A percentile compares a stretch with the other conserved stretches of the same genome.
Evolutionary conservation across 2,113 vertebrate genomes (phyloP).

Genomic region (Cynopterus brachyotis): DNA sequence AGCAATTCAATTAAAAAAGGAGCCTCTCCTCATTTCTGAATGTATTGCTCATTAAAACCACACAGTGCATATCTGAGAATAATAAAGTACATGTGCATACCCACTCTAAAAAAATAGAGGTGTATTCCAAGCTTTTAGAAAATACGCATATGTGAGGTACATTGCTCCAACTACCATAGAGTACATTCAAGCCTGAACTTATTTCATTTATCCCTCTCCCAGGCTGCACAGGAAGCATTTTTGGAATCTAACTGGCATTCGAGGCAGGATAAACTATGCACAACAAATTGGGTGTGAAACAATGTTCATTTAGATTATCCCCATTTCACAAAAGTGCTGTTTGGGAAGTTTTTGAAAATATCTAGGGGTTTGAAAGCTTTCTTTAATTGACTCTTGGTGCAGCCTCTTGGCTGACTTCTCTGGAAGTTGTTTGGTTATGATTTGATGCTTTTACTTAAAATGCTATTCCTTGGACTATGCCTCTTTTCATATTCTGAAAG

Average conservation of each 20-base stretch:
- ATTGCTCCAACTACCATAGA: slow-evolving; percentile 65
- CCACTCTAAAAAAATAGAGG: background rate
- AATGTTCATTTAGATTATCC: slow-evolving; percentile 80
- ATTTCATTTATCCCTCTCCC: slow-evolving; percentile 70
- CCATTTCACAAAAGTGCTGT: slow-evolving; percentile 70
- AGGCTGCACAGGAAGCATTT: slow-evolving; percentile 78
- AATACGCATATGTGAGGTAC: slow-evolving; percentile 31
- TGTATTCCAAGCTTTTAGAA: slow-evolving; percentile 31
- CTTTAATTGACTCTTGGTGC: slow-evolving; percentile 41
- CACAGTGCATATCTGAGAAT: slow-evolving; percentile 3
- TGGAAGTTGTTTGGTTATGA: background rate
- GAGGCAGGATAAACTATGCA: slow-evolving; percentile 78
- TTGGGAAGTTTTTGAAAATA: slow-evolving; percentile 73
- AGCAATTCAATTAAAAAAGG: background rate
- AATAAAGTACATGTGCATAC: background rate
- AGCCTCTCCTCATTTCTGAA: background rate
- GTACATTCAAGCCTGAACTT: slow-evolving; percentile 64
- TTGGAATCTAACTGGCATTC: slow-evolving; percentile 78
- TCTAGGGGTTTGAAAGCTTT: background rate
- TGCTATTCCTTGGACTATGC: background rate
- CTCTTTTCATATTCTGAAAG: background rate
- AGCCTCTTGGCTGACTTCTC: background rate
- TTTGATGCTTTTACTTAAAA: slow-evolving; percentile 42
- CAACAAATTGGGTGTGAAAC: slow-evolving; percentile 83
- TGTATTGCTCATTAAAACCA: background rate